A percentile compares a stretch with the other conserved stretches of the same genome.
Evolutionary conservation across 1,140 invertebrate genomes (phyloP).

Genomic region (Lysiphlebus fabarum): DNA sequence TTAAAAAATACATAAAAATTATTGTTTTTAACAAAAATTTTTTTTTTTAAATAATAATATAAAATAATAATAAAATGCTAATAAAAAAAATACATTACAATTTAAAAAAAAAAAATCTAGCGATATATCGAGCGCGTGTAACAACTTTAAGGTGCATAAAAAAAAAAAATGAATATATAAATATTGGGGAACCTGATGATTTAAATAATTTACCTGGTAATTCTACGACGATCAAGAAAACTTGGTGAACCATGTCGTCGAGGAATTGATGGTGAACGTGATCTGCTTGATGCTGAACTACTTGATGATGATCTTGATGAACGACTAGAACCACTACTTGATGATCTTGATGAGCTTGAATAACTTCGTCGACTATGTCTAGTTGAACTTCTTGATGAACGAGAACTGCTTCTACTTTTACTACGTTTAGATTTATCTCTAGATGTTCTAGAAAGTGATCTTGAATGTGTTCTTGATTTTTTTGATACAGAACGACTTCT

Average conservation of each 20-base stretch:
- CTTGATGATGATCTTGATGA: constrained; percentile 40
- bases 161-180: constrained; percentile 9
- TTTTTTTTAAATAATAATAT: not conserved
- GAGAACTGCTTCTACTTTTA: constrained; percentile 41
- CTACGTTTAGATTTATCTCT: constrained; percentile 42
- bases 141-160: constrained; percentile 22
- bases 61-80: constrained; percentile 5
- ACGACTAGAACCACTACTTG: constrained; percentile 40
- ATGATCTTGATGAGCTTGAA: constrained; percentile 47
- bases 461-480: constrained; percentile 35
- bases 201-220: constrained; percentile 74
- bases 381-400: constrained; percentile 39
- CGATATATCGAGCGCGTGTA: constrained; percentile 21
- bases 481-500: constrained; percentile 31
- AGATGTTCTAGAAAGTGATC: constrained; percentile 42
- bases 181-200: constrained; percentile 2
- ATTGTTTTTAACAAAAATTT: not conserved
- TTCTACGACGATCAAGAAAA: constrained; percentile 82
- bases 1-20: too few species aligned
- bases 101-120: constrained; percentile 21
- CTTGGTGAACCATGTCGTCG: constrained; percentile 84
- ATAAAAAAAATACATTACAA: constrained; percentile 37
- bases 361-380: constrained; percentile 47
- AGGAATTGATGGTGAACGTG: constrained; percentile 81
- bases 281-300: constrained; percentile 56